Base-by-base conservation (phyloP, 2,888 invertebrate genomes). In the Himalopsyche japonica region DNA sequence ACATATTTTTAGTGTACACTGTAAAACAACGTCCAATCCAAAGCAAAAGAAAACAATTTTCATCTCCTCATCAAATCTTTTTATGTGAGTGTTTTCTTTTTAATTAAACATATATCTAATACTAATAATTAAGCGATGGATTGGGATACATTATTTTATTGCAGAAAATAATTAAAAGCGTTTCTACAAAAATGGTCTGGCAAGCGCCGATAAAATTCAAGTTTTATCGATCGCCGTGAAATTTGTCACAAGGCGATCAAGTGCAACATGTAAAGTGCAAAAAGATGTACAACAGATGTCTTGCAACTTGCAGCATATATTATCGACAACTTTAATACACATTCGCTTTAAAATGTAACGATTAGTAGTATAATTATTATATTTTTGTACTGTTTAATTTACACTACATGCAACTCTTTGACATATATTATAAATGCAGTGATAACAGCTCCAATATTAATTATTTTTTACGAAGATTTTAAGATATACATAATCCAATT, bases 241-340 rank as follows among this genome's bases (percentile, higher is more conserved):
- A 43, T 79, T 43, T 79, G 79, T 79, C 79, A 79, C 79, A 79
- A 79, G 79, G 79, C 43, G 43, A 79, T 79, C 79, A 37, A 43
- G 79, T 27, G 79, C 32, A 32, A 37, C 12, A 79, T 27, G n/a
- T 79, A 80, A 80, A 80, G 80, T 80, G 48, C 80, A 80, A 15
- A 48, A 80, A 1, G 47, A 32, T 48, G 80, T 80, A 5, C 48
- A 70, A 70, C 70, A 70, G 70, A 70, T 70, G 57, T 57, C 57
- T 57, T 30, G 70, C 70, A 70, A 70, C 8, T 27, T 64, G 64
- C 64, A 64, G n/a, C n/a, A 57, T 20, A 7, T 57, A 57, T 20
- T 20, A 57, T 57, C 3, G 57, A 70, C 24, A 27, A 70, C 1
- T 27, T 30, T 30, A 57, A 57, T 57, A 57, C 8, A 57, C 24